Evolutionary conservation across 2,888 invertebrate species (phyloP).

Genomic region (Papilio gigon): DNA sequence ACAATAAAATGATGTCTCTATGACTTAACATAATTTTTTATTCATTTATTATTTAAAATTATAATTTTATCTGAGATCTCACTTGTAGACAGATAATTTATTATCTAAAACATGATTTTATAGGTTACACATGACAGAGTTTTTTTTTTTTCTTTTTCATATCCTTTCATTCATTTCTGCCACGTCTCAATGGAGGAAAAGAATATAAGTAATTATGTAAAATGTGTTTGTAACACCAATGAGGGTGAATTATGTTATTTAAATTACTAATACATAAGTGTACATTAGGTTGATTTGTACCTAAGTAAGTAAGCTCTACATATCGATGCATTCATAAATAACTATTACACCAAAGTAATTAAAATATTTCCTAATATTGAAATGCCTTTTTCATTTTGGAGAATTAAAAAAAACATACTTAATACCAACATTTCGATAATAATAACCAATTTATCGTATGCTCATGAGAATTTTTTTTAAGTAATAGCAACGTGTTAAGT

Average conservation of each 20-base stretch:
- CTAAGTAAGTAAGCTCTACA: background rate
- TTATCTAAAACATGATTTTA: constrained; percentile 70
- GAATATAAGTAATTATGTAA: constrained; percentile 16
- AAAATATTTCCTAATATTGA: background rate
- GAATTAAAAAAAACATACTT: background rate
- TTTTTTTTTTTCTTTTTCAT: constrained; percentile 39
- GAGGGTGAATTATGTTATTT: constrained; percentile 2
- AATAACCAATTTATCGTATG: too few relatives aligned
- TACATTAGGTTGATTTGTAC: constrained; percentile 1
- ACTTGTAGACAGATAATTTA: constrained; percentile 76
- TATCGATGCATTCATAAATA: background rate
- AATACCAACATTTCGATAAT: too few relatives aligned
- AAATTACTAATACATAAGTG: constrained; percentile 9
- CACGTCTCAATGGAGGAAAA: background rate
- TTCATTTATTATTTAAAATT: constrained; percentile 77
- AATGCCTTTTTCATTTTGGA: background rate
- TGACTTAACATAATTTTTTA: constrained; percentile 62
- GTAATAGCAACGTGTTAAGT: too few relatives aligned
- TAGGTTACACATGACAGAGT: constrained; percentile 60
- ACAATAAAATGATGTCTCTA: constrained; percentile 77
- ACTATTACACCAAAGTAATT: background rate
- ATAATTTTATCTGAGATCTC: constrained; percentile 77
- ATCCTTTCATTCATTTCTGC: constrained; percentile 31
- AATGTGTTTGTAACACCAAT: constrained; percentile 21
- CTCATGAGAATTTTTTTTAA: too few relatives aligned